Evolutionary conservation across 2,797 vertebrate species (phyloP), one percentile per base, ranked within the genome.

Genomic region (Glyptemys insculpta): DNA sequence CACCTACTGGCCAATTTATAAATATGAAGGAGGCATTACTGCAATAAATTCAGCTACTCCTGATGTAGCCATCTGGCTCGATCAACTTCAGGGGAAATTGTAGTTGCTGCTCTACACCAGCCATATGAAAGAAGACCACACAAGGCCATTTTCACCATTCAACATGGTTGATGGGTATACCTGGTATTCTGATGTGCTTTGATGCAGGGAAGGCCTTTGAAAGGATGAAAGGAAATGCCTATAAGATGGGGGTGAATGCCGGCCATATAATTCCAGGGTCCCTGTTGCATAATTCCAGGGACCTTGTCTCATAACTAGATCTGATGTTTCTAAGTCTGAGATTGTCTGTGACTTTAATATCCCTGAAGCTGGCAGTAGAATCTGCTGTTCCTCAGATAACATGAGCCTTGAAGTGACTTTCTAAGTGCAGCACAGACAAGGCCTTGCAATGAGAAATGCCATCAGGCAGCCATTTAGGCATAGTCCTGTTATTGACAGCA

Each of bases 391-490:
- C 65, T 37, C 65, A 37, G 53, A 57, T 47, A 53, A 31, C 11
- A 80, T 59, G 79, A 94, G 52, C 85, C 47, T 85, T 74, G 79
- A 41, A 76, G 82, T 0, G 0, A 79, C 59, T 76, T 85, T 91
- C 86, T 50, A 21, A 82, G 7, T n/a, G 62, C 50, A n/a, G 81
- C 72, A 68, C 82, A 86, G 50, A 57, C 7, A 21, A 62, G 83
- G 6, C 53, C 56, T 1, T 1, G 1, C 34, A 37, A 49, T 0
- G 2, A 87, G 81, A 81, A 95, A 86, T 3, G 37, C 81, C 65
- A 1, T 8, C 76, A 31, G 80, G 83, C 29, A 31, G 31, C 31
- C 59, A 31, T 34, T 62, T 15, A n/a, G 12, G 31, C 57, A 9
- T 0, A 2, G 62, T 65, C 54, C 90, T 86, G 81, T 59, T 79